Percentiles rank a stretch among this genome's conserved stretches.
Conservation (phyloP, 1,140 invertebrate species). For the Nomia melanderi region DNA sequence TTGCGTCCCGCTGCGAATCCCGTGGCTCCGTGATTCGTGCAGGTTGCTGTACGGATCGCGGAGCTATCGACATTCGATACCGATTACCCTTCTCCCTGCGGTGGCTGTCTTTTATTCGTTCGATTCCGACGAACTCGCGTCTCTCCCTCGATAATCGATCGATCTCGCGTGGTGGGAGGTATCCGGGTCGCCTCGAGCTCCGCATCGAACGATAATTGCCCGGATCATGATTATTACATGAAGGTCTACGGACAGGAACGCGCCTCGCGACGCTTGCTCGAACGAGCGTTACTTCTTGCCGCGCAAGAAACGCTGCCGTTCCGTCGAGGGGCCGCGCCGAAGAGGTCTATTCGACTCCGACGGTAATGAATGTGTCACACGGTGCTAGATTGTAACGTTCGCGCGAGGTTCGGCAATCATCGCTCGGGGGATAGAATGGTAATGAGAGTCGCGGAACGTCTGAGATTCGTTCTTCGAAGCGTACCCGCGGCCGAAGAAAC, state of each 20-base stretch:
- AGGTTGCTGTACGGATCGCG: constrained; percentile 64
- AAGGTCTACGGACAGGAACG: not conserved
- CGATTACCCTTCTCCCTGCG: constrained; percentile 73
- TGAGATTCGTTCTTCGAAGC: not conserved
- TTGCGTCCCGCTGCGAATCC: constrained; percentile 73
- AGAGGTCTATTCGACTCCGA: constrained; percentile 61
- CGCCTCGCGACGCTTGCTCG: not conserved
- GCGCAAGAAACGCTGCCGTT: constrained; percentile 51
- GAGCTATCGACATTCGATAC: constrained; percentile 79
- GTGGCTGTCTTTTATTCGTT: not conserved
- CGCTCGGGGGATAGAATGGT: constrained; percentile 37
- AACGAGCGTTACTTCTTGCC: constrained; percentile 17
- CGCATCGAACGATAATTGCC: not conserved
- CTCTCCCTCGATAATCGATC: not conserved
- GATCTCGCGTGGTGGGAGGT: not conserved
- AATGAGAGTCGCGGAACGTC: not conserved
- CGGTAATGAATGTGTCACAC: constrained; percentile 68
- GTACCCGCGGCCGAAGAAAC: not conserved
- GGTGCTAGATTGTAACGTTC: constrained; percentile 1
- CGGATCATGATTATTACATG: constrained; percentile 25
- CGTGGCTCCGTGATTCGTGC: constrained; percentile 63
- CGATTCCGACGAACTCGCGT: not conserved
- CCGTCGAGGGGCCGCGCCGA: constrained; percentile 52
- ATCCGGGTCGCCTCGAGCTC: not conserved
- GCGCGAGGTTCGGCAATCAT: constrained; percentile 49